Base-by-base conservation (phyloP, 2,113 vertebrate species). In the Sinocyclocheilus maitianheensis region DNA sequence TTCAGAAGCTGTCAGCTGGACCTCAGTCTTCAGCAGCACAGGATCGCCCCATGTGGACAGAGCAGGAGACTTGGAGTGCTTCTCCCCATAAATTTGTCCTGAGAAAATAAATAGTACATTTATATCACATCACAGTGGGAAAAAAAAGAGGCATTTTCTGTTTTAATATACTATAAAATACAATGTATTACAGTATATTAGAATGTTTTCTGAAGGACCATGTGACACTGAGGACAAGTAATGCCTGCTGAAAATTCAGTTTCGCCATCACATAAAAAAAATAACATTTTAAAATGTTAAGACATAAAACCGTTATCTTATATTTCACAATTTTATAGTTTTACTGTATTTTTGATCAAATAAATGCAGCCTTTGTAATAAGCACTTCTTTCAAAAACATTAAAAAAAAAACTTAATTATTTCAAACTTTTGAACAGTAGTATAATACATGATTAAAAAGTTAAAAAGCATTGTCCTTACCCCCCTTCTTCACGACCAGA, bases 1-100 rank as follows among this genome's bases (percentile, higher is more conserved):
- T 97, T 99, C 98, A 85, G 97, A 95, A 0, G 98, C 97, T 0
- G 96, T 98, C 86, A 99, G 95, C 5, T 98, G 98, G 84, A 99
- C 96, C 91, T 99, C 97, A 0, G 98, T 99, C 94, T 99, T 99
- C 90, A 99, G 92, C 80, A 99, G 94, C n/a, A 99, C 97, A 0
- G 98, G 97, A 91, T 99, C 98, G 16, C 97, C 98, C 98, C 98
- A 99, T 0, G 97, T 97, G 0, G 98, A 99, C 74, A 99, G 95
- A n/a, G 97, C 96, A 0, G 97, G 97, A 0, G 98, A 99, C 86
- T 98, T 99, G 3, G 98, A 97, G 1, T 98, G 96, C 84, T 98
- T 99, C 91, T 99, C 98, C 30, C 98, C 98, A 0, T 97, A 98
- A 0, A 98, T 95, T 85, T 97, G 97, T 86, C 98, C 98, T 99